Evolutionary conservation across 1,140 invertebrate genomes (phyloP), one percentile per base, ranked within the genome.

Genomic region (Drosophila lowei): DNA sequence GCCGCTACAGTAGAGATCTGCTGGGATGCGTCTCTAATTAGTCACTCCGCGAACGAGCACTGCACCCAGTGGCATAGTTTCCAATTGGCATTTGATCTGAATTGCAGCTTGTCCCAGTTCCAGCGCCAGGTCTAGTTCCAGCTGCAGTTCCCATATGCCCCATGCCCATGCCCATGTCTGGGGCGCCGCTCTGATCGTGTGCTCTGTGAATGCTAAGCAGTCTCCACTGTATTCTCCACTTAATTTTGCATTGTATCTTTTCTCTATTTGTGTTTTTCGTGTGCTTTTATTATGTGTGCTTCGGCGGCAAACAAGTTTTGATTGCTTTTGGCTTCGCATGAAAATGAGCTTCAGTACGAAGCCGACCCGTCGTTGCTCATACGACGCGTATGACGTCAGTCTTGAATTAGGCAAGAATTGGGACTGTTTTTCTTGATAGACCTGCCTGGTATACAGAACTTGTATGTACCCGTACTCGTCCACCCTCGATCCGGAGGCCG

Each of bases 251-350:
- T 79, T 77, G 72, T 67, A 50, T 54, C 68, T 80, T 59, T 68
- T 68, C 64, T 54, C 50, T 49, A 48, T 77, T 56, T 66, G 50
- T 34, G 9, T 9, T 34, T 34, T 34, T 34, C 30, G 30, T 64
- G 50, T 72, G 61, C 58, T 66, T 79, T 44, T 58, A 46, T 79
- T 55, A 74, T 77, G 54, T 84, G 65, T 68, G 48, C 65, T 55
- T 61, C 60, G 56, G 66, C 64, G 49, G 68, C 84, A 88, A 86
- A 88, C 83, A 86, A 88, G 83, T 86, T 86, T 83, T 88, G 73
- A 83, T 88, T 88, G 78, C 72, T 76, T 65, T 68, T 68, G 57
- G 61, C 47, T 70, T 73, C 44, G 62, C 73, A 73, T 65, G 48
- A 73, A 77, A 73, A 77, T 77, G 55, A 66, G 57, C 63, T 59